These are phyloP conservation scores for Leptopilina drosophilae DNA, from an alignment of 2,888 invertebrate genomes.

Conservation along the genomic window DNA sequence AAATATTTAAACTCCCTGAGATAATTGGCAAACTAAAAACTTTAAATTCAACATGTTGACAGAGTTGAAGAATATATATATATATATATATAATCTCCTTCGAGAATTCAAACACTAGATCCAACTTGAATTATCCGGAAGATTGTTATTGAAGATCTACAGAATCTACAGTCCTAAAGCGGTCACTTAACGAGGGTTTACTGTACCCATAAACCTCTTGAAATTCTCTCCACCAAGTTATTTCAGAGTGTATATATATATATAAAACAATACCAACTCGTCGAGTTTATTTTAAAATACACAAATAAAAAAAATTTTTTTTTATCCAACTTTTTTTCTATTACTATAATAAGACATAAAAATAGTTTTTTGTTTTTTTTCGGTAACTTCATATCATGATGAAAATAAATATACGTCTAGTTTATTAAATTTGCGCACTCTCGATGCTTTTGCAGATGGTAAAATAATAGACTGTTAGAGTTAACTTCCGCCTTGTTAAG, in stretches of 20 bases:
- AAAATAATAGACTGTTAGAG: slow-evolving; percentile 8
- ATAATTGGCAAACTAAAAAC: no score
- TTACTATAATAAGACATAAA: neutral
- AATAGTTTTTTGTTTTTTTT: no score
- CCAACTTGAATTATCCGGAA: slow-evolving; percentile 1
- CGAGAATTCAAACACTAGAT: neutral
- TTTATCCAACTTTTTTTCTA: neutral
- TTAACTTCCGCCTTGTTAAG: slow-evolving; percentile 25
- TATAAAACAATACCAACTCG: neutral
- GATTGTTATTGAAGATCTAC: slow-evolving; percentile 3
- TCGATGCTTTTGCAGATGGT: neutral
- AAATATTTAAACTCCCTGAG: no score
- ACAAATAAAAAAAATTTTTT: neutral
- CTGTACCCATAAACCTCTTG: slow-evolving; percentile 4
- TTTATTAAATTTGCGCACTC: neutral
- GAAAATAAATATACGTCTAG: neutral
- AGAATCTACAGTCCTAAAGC: slow-evolving; percentile 1
- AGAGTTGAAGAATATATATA: no score
- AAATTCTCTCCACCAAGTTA: neutral
- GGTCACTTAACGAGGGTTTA: slow-evolving; percentile 9
- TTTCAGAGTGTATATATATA: neutral
- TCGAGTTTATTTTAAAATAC: slow-evolving; percentile 28
- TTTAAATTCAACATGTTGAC: no score
- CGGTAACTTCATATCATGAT: no score
- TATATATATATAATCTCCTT: no score